Evolutionary conservation across 1,140 invertebrate species (phyloP).

Genomic region (Drosophila subpulchrella): DNA sequence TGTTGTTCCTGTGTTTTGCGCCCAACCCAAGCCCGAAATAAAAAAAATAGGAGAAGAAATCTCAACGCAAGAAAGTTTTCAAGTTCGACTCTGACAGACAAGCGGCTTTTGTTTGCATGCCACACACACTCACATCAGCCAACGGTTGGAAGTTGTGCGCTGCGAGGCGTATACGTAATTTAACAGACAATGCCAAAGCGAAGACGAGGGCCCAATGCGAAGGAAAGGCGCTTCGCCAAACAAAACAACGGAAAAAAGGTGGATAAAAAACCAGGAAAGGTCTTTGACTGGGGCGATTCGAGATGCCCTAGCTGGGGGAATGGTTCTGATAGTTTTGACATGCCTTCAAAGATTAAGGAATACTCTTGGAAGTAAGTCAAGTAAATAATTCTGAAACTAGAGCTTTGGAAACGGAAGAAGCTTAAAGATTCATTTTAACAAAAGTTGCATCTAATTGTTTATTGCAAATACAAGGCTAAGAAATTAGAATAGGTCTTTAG

Average conservation of each 20-base stretch:
- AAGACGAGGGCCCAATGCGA: conserved; percentile 41
- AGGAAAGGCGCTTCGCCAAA: conserved; percentile 44
- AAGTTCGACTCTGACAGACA: conserved; percentile 80
- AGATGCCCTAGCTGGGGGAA: conserved; percentile 25
- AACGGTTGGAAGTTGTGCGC: conserved; percentile 52
- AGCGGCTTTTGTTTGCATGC: conserved; percentile 77
- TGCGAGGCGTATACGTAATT: conserved; percentile 79
- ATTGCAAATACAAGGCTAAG: no score
- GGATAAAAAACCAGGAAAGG: conserved; percentile 61
- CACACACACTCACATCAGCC: conserved; percentile 38
- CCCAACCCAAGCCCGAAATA: conserved; percentile 1
- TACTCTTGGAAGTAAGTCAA: neutral
- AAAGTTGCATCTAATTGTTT: no score
- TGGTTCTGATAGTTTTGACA: conserved; percentile 21
- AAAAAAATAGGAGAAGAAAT: conserved; percentile 51
- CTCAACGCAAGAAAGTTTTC: conserved; percentile 72
- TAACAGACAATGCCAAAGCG: conserved; percentile 70
- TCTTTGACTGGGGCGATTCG: conserved; percentile 67
- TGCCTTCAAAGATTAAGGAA: neutral
- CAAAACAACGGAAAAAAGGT: conserved; percentile 42
- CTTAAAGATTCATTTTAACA: no score
- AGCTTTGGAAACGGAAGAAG: no score
- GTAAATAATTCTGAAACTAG: neutral
- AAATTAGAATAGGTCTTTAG: no score
- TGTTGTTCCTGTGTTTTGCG: conserved; percentile 21